Base-by-base conservation (phyloP, 2,113 vertebrate genomes). In the Pagrus major region DNA sequence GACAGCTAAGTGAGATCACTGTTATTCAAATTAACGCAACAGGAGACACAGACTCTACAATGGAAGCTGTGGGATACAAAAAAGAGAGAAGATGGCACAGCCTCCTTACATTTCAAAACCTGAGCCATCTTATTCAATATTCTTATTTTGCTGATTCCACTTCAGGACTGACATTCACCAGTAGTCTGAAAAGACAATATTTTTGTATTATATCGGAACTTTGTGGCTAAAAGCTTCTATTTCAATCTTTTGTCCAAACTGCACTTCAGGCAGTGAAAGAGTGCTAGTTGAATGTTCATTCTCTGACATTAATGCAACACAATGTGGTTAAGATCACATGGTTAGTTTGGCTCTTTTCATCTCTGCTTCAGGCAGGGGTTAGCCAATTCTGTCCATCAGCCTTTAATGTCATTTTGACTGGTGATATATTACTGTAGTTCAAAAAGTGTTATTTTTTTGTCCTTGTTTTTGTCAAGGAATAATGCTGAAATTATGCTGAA, bases 31-130 rank as follows among this genome's bases (percentile, higher is more conserved):
- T 69, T 5, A 68, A 31, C 3, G 21, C 46, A 71, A 72, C 42
- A 77, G 49, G 23, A 69, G 64, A 31, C 6, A 73, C 25, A 58
- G 25, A 33, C 20, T 61, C 47, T 33, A 78, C 66, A 63, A 66
- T 65, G 27, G 11, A 23, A 47, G 35, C 16, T 9, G 47, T 23
- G 37, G 27, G 35, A 44, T 12, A 0, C 7, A 71, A 46, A 37
- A 51, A 33, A 47, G 23, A 72, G 46, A 71, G 55, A 39, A 82
- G 25, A 42, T 74, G 56, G 59, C 60, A 33, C 33, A 69, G 20
- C 54, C 60, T 71, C 41, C 41, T 71, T 37, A 71, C 37, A 80
- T 72, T 49, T 44, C 59, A 75, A 65, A 78, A 65, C 58, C 9
- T 82, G 20, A 39, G 39, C 54, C 71, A 70, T 71, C 80, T 76